Conservation (phyloP, 1,140 invertebrate species). For the Glossosoma conforme region DNA sequence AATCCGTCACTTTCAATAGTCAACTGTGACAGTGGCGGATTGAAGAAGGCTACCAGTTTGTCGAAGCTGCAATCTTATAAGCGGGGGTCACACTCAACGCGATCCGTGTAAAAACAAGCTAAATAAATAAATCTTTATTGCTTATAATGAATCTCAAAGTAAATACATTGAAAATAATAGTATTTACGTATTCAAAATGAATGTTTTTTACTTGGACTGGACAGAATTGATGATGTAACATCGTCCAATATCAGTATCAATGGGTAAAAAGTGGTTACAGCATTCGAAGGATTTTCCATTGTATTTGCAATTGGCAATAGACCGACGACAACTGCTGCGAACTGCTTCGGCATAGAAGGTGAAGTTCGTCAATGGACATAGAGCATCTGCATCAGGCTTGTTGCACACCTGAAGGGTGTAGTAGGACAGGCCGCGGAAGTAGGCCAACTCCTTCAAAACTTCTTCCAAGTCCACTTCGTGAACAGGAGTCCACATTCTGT, state of each 20-base stretch:
- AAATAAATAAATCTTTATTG: no score
- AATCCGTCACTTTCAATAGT: no score
- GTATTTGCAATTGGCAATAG: conserved; percentile 57
- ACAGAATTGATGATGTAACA: conserved; percentile 63
- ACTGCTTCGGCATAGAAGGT: conserved; percentile 52
- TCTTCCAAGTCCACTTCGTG: conserved; percentile 63
- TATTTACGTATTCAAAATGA: no score
- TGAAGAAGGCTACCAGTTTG: no score
- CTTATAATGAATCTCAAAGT: no score
- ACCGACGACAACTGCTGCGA: conserved; percentile 52
- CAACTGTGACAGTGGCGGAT: no score
- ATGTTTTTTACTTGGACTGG: conserved; percentile 45
- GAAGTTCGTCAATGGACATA: conserved; percentile 48
- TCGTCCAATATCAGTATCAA: conserved; percentile 59
- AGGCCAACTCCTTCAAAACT: conserved; percentile 59
- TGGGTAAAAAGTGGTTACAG: conserved; percentile 57
- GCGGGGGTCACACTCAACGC: no score
- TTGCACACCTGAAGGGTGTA: conserved; percentile 55
- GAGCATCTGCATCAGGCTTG: conserved; percentile 37
- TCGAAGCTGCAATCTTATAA: no score
- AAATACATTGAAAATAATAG: no score
- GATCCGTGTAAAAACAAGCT: no score
- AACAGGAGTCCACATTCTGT: conserved; percentile 57
- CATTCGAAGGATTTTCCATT: conserved; percentile 58
- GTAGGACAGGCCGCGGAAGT: conserved; percentile 57